A percentile compares a stretch with the other conserved stretches of the same genome.
phyloP scores from a whole-genome alignment of 92 coral and sea anemone genomes.

The Parazoanthus swiftii region DNA sequence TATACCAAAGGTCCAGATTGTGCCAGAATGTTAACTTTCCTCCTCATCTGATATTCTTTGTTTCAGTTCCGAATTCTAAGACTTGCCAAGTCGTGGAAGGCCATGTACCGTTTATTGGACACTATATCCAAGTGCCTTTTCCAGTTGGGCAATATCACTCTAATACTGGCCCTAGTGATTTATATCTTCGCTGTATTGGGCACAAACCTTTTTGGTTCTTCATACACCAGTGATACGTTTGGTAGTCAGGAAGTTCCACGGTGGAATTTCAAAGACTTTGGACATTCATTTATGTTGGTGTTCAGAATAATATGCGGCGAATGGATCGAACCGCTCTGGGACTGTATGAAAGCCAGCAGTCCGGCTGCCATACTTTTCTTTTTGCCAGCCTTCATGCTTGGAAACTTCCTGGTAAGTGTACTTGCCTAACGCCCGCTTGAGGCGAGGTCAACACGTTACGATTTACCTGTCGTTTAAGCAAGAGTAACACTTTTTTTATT shows the following conservation, averaged over 20 bases:
- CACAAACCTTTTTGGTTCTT: constrained; percentile 31
- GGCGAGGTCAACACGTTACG: too few species aligned
- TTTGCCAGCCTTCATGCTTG: constrained; percentile 83
- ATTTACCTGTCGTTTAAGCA: too few species aligned
- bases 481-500: too few species aligned
- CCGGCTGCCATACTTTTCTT: constrained; percentile 72
- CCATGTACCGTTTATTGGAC: constrained; percentile 32
- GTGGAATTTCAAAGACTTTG: constrained; percentile 88
- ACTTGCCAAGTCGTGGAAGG: constrained; percentile 47
- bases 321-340: constrained; percentile 97
- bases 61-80: constrained; percentile 45
- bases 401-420: constrained; percentile 83
- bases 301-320: constrained; percentile 90
- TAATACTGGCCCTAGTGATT: constrained; percentile 42
- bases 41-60: neutral
- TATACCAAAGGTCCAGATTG: too few species aligned
- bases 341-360: constrained; percentile 85
- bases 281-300: constrained; percentile 93
- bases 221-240: constrained; percentile 21
- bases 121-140: constrained; percentile 39
- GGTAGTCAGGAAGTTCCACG: constrained; percentile 51
- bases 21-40: too few species aligned
- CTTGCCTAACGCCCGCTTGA: too few species aligned
- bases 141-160: constrained; percentile 45
- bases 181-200: constrained; percentile 54